Percentiles rank a stretch among this genome's conserved stretches.
Conservation (phyloP, 1,140 invertebrate species). For the Carposina sasakii region DNA sequence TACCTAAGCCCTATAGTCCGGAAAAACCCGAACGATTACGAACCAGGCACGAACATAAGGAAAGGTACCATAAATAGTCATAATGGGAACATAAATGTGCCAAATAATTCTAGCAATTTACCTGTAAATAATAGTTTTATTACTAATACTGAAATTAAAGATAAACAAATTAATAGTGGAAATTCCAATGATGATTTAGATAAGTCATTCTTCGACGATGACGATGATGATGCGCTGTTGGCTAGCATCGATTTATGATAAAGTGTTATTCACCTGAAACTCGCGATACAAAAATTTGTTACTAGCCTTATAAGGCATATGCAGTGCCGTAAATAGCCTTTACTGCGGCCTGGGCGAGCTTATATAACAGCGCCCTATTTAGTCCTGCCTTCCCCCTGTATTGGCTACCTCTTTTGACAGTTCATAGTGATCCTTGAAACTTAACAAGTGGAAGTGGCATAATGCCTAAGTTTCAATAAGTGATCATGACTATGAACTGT, state of each 20-base stretch:
- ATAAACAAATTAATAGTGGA: not conserved
- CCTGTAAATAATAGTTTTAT: not conserved
- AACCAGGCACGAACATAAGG: conserved; percentile 63
- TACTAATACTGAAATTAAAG: not conserved
- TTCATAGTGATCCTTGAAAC: too few relatives aligned
- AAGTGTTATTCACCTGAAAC: not conserved
- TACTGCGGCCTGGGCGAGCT: too few relatives aligned
- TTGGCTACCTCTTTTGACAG: too few relatives aligned
- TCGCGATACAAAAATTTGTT: too few relatives aligned
- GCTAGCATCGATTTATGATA: conserved; percentile 60
- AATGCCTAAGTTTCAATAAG: too few relatives aligned
- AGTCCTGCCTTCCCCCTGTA: too few relatives aligned
- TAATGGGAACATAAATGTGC: not conserved
- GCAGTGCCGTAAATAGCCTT: too few relatives aligned
- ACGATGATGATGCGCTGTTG: conserved; percentile 61
- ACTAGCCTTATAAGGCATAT: too few relatives aligned
- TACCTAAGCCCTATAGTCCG: conserved; percentile 36
- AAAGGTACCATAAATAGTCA: conserved; percentile 22
- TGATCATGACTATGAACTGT: too few relatives aligned
- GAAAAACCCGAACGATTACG: conserved; percentile 53
- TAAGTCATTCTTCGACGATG: conserved; percentile 48
- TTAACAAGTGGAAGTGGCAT: too few relatives aligned
- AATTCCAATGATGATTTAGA: conserved; percentile 15
- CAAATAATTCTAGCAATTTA: not conserved
- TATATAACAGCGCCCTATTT: too few relatives aligned